Base-by-base conservation (phyloP, 2,888 invertebrate genomes). In the Conus canariensis region DNA sequence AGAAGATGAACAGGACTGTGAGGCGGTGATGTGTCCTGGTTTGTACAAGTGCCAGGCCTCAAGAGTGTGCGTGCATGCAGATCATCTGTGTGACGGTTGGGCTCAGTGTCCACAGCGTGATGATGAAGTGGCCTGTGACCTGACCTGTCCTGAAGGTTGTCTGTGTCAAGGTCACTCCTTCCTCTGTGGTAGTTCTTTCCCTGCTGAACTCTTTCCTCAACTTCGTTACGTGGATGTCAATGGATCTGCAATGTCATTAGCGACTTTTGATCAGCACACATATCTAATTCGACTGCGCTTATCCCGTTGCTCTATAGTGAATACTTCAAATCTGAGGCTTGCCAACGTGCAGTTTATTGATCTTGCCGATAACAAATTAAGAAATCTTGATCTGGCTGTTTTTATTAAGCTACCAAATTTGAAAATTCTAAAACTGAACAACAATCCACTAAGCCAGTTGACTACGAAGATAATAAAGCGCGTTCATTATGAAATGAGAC, bases 11-110 rank as follows among this genome's bases (percentile, higher is more conserved):
- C 82, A 83, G 22, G 58, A 56, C 58, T 83, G 82, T 58, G 82
- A 58, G 25, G 58, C 22, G 10, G 58, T 25, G 10, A 56, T 9
- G 19, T 83, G 82, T 56, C 58, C 82, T 6, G 56, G 58, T 58
- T 58, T 58, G 22, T 83, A 83, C 82, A 56, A 22, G 16, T 83
- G 82, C 22, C 58, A 10, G 16, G 9, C 6, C 58, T 83, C 82
- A 16, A 58, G 22, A 3, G 82, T 83, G 56, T 83, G 82, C 19
- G 82, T 83, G 16, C 82, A 83, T 19, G 22, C 7, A 12, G 58
- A 83, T 25, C 82, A 83, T 10, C 56, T 83, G 58, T 83, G 82
- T 83, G 82, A 83, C n/a, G 82, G 82, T 58, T 83, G 82, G 82
- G 82, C 58, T 58, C 82, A 83, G 82, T 83, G 82, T n/a, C 82